phyloP scores from a whole-genome alignment of 2,888 invertebrate species.

The Phengaris arion region DNA sequence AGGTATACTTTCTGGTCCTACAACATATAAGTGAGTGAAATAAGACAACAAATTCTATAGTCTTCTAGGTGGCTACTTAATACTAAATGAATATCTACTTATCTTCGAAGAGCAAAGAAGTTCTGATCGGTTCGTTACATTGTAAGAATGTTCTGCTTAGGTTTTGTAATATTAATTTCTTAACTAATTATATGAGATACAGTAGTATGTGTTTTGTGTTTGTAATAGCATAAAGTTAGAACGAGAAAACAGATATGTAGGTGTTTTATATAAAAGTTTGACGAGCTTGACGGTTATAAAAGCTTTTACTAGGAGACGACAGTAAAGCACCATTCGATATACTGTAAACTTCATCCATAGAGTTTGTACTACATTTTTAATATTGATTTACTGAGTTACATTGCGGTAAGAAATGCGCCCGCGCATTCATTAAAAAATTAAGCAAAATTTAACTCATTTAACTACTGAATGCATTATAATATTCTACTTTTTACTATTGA shows the following conservation, averaged over 20 bases:
- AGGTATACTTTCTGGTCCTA: slow-evolving; percentile 10
- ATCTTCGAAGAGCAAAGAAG: neutral
- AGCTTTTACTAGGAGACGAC: neutral
- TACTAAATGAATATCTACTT: neutral
- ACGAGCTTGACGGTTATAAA: neutral
- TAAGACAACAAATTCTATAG: neutral
- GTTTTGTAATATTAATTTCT: neutral
- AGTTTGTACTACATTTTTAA: slow-evolving; percentile 1
- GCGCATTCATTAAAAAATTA: neutral
- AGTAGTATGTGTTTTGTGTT: neutral
- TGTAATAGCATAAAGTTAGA: neutral
- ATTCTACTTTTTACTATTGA: neutral
- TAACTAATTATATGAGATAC: neutral
- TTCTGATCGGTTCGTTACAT: no score
- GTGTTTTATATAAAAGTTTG: neutral
- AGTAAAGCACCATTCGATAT: neutral
- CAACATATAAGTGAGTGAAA: neutral
- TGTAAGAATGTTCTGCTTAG: neutral
- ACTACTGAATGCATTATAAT: neutral
- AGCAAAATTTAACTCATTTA: neutral
- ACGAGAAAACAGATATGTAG: neutral
- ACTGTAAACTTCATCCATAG: neutral
- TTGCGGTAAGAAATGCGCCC: neutral
- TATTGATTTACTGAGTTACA: neutral
- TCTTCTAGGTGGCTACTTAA: neutral